A percentile compares a stretch with the other conserved stretches of the same genome.
These are phyloP conservation scores for Julus scanicus DNA, from an alignment of 2,888 invertebrate genomes.

Conservation along the genomic window DNA sequence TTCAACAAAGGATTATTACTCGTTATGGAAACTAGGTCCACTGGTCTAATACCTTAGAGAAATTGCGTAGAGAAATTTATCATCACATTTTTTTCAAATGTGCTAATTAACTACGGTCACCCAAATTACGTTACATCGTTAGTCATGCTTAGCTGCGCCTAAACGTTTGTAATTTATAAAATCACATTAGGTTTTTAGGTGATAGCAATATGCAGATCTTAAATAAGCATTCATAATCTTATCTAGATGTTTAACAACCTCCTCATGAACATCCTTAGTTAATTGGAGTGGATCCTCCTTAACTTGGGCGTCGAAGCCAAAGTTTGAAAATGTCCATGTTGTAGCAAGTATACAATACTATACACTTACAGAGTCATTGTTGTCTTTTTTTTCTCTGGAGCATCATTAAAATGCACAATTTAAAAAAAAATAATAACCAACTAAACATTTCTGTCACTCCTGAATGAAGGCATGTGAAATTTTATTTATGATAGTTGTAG, in stretches of 20 bases:
- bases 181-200: background rate
- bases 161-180: conserved; percentile 10
- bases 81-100: background rate
- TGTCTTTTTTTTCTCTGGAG: too few species aligned
- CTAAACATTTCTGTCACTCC: background rate
- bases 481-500: background rate
- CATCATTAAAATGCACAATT: too few species aligned
- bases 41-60: background rate
- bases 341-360: background rate
- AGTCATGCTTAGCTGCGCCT: conserved; percentile 2
- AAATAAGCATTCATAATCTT: background rate
- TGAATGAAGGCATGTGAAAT: background rate
- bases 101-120: conserved; percentile 9
- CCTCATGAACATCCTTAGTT: background rate
- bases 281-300: background rate
- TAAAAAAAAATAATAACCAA: background rate
- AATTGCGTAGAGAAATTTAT: background rate
- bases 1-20: background rate
- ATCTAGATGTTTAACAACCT: conserved; percentile 17
- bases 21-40: background rate
- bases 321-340: background rate
- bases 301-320: background rate
- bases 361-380: too few species aligned
- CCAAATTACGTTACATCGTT: background rate
- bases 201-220: conserved; percentile 30